phyloP scores from a whole-genome alignment of 2,888 invertebrate genomes.

The Smittia sp. region DNA sequence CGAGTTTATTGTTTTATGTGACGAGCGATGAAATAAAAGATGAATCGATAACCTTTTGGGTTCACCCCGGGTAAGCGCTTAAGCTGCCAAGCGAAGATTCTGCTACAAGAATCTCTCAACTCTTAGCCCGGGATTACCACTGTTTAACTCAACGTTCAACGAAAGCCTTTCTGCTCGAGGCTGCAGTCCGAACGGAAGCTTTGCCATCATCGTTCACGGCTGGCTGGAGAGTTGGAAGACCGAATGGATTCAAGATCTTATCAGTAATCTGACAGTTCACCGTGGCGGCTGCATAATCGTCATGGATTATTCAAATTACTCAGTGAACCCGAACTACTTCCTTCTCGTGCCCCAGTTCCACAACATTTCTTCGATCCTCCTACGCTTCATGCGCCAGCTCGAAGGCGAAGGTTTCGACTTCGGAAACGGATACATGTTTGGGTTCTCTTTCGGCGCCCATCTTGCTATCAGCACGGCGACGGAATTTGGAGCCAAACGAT shows the following conservation, averaged over 20 bases:
- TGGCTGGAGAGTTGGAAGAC: constrained; percentile 17
- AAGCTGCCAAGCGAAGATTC: background rate
- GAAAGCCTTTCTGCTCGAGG: constrained; percentile 9
- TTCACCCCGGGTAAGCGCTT: constrained; percentile 9
- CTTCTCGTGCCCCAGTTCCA: constrained; percentile 48
- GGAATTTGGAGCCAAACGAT: constrained; percentile 45
- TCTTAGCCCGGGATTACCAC: background rate
- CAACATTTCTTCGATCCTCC: constrained; percentile 46
- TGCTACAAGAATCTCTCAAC: background rate
- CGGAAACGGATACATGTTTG: constrained; percentile 49
- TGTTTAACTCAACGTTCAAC: constrained; percentile 24
- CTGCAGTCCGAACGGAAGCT: constrained; percentile 17
- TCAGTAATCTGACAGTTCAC: constrained; percentile 45
- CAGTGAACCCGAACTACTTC: constrained; percentile 49
- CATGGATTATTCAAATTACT: constrained; percentile 48
- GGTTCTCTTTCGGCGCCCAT: constrained; percentile 52
- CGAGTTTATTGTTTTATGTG: background rate
- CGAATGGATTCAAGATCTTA: constrained; percentile 25
- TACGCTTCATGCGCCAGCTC: constrained; percentile 45
- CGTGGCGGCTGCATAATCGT: constrained; percentile 51
- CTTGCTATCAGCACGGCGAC: constrained; percentile 49
- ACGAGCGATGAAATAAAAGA: background rate
- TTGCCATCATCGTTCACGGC: constrained; percentile 25
- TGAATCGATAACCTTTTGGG: constrained; percentile 21
- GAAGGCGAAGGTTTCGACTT: constrained; percentile 48